These are phyloP conservation scores for Rhyacophila evoluta DNA, from an alignment of 2,888 invertebrate genomes.

Conservation along the genomic window DNA sequence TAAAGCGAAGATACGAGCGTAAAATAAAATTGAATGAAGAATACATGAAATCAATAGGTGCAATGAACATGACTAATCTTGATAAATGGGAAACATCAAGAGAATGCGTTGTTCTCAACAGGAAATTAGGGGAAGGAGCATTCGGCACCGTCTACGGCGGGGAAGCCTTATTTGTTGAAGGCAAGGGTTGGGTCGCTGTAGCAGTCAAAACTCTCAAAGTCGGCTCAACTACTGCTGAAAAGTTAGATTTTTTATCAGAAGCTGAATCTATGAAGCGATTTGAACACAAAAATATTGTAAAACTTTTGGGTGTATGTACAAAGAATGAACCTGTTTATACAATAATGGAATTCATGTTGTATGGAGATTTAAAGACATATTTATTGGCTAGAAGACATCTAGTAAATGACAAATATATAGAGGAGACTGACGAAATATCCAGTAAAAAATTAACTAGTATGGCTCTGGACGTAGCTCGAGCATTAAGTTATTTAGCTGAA, in stretches of 20 bases:
- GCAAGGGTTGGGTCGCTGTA: constrained; percentile 83
- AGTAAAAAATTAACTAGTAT: constrained; percentile 84
- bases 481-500: constrained; percentile 85
- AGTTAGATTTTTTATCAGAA: constrained; percentile 91
- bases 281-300: constrained; percentile 89
- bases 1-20: constrained; percentile 77
- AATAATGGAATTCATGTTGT: constrained; percentile 95
- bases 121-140: constrained; percentile 89
- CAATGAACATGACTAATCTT: constrained; percentile 66
- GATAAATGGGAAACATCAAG: constrained; percentile 92
- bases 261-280: constrained; percentile 96
- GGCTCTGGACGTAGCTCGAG: constrained; percentile 90
- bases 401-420: constrained; percentile 74
- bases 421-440: constrained; percentile 82
- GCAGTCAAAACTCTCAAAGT: constrained; percentile 91
- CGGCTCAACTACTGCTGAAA: constrained; percentile 86
- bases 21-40: constrained; percentile 75
- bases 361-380: constrained; percentile 92
- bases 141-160: constrained; percentile 95
- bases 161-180: constrained; percentile 79
- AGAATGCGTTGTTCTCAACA: constrained; percentile 86
- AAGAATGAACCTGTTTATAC: constrained; percentile 89
- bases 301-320: constrained; percentile 87
- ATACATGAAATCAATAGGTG: constrained; percentile 78
- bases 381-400: constrained; percentile 86